These are phyloP conservation scores for Sminthurides bifidus DNA, from an alignment of 1,140 invertebrate genomes.

Conservation along the genomic window DNA sequence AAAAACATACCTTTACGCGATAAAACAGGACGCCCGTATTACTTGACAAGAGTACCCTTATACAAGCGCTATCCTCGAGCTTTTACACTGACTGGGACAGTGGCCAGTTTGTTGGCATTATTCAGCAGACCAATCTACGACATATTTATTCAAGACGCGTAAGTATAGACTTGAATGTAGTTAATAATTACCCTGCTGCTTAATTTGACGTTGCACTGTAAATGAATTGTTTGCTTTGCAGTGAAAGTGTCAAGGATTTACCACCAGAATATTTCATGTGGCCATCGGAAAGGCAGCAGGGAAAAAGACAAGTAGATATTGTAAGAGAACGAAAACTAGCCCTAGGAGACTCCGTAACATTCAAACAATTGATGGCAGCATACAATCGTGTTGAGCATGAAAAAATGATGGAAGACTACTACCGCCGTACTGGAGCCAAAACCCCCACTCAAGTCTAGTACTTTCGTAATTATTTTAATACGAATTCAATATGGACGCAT, in stretches of 20 bases:
- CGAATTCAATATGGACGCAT: conserved; percentile 54
- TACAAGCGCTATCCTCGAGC: conserved; percentile 8
- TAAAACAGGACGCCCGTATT: conserved; percentile 11
- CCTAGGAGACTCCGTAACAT: background rate
- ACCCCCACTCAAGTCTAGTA: background rate
- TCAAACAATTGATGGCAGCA: too few relatives aligned
- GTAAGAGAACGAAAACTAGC: conserved; percentile 10
- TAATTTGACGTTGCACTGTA: background rate
- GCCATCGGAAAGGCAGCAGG: conserved; percentile 16
- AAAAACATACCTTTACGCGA: background rate
- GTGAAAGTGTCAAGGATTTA: background rate
- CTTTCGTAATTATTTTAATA: background rate
- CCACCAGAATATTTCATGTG: conserved; percentile 4
- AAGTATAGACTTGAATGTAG: background rate
- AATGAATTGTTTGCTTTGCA: background rate
- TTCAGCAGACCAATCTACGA: conserved; percentile 16
- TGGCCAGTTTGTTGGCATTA: background rate
- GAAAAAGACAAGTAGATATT: conserved; percentile 13
- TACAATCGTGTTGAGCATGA: too few relatives aligned
- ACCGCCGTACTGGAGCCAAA: background rate
- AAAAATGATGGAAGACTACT: too few relatives aligned
- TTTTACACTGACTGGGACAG: conserved; percentile 4
- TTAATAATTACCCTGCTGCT: background rate
- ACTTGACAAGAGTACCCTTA: conserved; percentile 19
- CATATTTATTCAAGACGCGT: conserved; percentile 3